Evolutionary conservation across 2,797 vertebrate genomes (phyloP).

Genomic region (Loris lydekkerianus): DNA sequence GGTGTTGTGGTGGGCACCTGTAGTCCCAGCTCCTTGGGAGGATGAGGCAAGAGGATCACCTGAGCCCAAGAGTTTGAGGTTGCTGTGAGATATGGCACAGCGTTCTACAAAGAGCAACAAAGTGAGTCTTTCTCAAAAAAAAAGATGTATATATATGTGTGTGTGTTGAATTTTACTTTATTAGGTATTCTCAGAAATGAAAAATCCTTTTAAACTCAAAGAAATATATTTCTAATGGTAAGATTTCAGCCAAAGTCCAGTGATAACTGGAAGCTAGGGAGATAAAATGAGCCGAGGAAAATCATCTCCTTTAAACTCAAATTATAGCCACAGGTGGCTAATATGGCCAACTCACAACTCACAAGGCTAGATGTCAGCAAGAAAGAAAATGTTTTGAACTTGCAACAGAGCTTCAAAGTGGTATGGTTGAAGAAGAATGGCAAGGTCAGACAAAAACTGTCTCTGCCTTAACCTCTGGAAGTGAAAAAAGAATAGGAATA

Average conservation of each 20-base stretch:
- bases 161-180: conserved; percentile 25
- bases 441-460: conserved; percentile 63
- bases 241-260: conserved; percentile 21
- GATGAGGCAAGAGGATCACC: no score
- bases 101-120: no score
- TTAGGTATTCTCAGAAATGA: conserved; percentile 15
- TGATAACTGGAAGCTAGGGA: neutral
- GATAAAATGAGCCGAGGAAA: conserved; percentile 9
- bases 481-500: neutral
- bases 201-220: conserved; percentile 34
- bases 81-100: no score
- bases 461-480: conserved; percentile 47
- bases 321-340: conserved; percentile 46
- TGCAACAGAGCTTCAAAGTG: conserved; percentile 35
- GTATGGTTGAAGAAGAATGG: conserved; percentile 59
- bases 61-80: no score
- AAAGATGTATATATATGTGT: no score
- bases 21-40: no score
- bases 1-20: no score
- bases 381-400: conserved; percentile 61
- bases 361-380: neutral
- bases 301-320: neutral
- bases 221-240: conserved; percentile 51
- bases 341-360: conserved; percentile 12
- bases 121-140: no score